phyloP scores from a whole-genome alignment of 2,113 vertebrate genomes.

The Baryphthengus martii region DNA sequence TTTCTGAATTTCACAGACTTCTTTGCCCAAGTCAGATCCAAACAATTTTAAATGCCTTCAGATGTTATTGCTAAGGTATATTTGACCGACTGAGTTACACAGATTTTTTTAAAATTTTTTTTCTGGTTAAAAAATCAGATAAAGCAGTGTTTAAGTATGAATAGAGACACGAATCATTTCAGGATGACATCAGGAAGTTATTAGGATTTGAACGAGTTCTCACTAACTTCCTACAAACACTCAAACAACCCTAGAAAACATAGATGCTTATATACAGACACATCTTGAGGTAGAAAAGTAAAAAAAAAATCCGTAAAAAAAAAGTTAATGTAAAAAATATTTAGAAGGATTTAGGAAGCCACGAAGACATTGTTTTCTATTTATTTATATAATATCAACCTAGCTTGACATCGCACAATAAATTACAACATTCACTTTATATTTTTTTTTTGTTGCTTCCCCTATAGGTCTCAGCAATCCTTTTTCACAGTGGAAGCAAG shows the following conservation, averaged over 20 bases:
- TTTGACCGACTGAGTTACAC: not conserved
- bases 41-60: not conserved
- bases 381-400: not conserved
- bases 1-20: not conserved
- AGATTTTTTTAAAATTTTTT: not conserved
- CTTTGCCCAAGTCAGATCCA: not conserved
- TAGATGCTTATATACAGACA: not conserved
- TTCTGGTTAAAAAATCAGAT: not conserved
- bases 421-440: not conserved
- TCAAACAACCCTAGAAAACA: not conserved
- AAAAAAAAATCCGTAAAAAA: not conserved
- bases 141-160: not conserved
- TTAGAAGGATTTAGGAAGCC: not conserved
- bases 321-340: not conserved
- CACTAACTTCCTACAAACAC: not conserved
- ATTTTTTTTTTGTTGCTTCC: not conserved
- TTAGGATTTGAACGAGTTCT: not conserved
- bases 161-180: not conserved
- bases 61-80: not conserved
- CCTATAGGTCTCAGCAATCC: not conserved
- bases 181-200: not conserved
- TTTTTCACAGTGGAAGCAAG: not conserved
- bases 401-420: not conserved
- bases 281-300: not conserved
- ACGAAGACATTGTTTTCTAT: not conserved